These are phyloP conservation scores for Athalia circularis DNA, from an alignment of 2,888 invertebrate genomes.

Conservation along the genomic window DNA sequence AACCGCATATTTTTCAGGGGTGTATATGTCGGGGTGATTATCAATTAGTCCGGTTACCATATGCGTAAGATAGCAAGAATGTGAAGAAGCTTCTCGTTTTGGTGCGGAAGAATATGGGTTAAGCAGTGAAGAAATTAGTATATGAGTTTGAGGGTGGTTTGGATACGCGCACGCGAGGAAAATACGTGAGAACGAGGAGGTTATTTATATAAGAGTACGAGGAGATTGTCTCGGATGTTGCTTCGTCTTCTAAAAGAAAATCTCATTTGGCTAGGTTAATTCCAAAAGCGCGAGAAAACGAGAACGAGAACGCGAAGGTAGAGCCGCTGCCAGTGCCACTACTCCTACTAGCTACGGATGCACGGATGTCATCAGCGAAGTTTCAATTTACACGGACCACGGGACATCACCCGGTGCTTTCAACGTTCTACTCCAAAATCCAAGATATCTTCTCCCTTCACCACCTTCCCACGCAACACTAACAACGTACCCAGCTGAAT, in stretches of 20 bases:
- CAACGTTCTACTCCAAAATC: slow-evolving; percentile 7
- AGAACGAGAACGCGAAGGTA: slow-evolving; percentile 48
- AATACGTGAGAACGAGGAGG: too few relatives aligned
- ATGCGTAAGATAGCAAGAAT: too few relatives aligned
- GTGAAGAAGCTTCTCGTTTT: too few relatives aligned
- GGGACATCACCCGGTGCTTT: background rate
- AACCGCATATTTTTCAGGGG: too few relatives aligned
- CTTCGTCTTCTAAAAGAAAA: slow-evolving; percentile 66
- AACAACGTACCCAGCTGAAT: slow-evolving; percentile 50
- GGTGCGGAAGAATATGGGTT: too few relatives aligned
- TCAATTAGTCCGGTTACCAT: too few relatives aligned
- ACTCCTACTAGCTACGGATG: slow-evolving; percentile 57
- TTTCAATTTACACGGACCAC: slow-evolving; percentile 67
- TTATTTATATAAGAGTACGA: too few relatives aligned
- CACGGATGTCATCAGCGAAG: slow-evolving; percentile 61
- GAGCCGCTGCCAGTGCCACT: background rate
- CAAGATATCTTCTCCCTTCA: slow-evolving; percentile 1
- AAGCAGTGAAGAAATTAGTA: too few relatives aligned
- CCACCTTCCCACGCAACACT: slow-evolving; percentile 20
- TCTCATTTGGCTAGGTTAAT: slow-evolving; percentile 71
- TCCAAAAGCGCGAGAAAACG: slow-evolving; percentile 54
- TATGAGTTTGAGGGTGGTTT: too few relatives aligned
- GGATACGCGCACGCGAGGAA: too few relatives aligned
- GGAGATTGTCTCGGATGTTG: background rate
- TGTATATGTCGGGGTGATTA: too few relatives aligned